Base-by-base conservation (phyloP, 1,140 invertebrate genomes). In the Drosophila quadrilineata region DNA sequence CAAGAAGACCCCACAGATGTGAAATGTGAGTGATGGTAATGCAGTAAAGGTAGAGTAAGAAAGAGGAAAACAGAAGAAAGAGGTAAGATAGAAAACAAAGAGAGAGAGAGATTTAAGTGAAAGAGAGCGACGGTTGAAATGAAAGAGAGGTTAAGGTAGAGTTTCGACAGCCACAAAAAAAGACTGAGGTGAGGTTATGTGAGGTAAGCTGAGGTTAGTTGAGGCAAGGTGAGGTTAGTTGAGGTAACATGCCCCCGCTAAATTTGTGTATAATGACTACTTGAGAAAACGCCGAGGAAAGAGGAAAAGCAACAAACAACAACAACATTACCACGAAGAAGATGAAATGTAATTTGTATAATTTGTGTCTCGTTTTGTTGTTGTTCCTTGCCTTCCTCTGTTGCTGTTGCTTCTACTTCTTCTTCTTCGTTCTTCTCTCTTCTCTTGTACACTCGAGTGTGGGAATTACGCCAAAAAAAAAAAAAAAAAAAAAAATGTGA, bases 341-440 rank as follows among this genome's bases (percentile, higher is more conserved):
- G 79, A 85, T 60, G 79, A 77, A 82, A 84, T 71, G 77, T 85
- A 84, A 84, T 84, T 84, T 84, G 79, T 84, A 84, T 84, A 84
- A 84, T 84, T 84, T 65, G 77, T 67, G 74, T 52, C 57, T 71
- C 69, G 59, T 59, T 36, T 48, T 48, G n/a, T n/a, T n/a, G n/a
- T n/a, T n/a, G n/a, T n/a, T n/a, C n/a, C n/a, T n/a, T n/a, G n/a
- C n/a, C n/a, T n/a, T n/a, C n/a, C n/a, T n/a, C n/a, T n/a, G n/a
- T n/a, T n/a, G n/a, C n/a, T n/a, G n/a, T n/a, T n/a, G n/a, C n/a
- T n/a, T n/a, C n/a, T n/a, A n/a, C n/a, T n/a, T n/a, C n/a, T n/a
- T n/a, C n/a, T n/a, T n/a, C n/a, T n/a, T n/a, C n/a, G n/a, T n/a
- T n/a, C n/a, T n/a, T n/a, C n/a, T n/a, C n/a, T 49, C 6, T 59